Evolutionary conservation across 2,888 invertebrate genomes (phyloP).

Genomic region (Drosophila paramelanica): DNA sequence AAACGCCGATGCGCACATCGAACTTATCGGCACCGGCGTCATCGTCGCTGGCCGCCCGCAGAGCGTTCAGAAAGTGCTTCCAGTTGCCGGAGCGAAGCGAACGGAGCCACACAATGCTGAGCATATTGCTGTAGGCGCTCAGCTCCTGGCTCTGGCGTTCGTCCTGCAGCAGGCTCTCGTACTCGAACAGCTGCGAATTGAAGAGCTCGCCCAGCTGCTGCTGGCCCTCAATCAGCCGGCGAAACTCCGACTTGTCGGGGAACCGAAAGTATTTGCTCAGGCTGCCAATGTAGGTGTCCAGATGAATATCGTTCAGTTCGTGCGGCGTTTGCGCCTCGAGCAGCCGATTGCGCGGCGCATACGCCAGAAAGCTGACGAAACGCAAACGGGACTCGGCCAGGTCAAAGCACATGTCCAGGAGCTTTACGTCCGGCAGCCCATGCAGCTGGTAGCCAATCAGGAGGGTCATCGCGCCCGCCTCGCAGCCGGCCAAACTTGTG

Average conservation of each 20-base stretch:
- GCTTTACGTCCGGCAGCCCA: conserved; percentile 21
- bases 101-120: conserved; percentile 44
- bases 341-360: conserved; percentile 20
- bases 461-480: conserved; percentile 33
- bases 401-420: conserved; percentile 46
- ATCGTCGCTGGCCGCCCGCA: conserved; percentile 6
- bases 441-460: conserved; percentile 32
- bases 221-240: neutral
- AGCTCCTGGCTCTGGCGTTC: conserved; percentile 1
- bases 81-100: conserved; percentile 46
- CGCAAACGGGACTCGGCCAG: conserved; percentile 13
- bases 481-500: conserved; percentile 31
- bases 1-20: conserved; percentile 51
- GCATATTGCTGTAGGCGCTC: conserved; percentile 10
- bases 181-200: conserved; percentile 23
- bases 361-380: conserved; percentile 37
- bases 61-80: conserved; percentile 33
- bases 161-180: conserved; percentile 41
- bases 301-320: conserved; percentile 19
- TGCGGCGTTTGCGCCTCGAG: neutral
- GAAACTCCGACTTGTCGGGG: conserved; percentile 9
- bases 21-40: conserved; percentile 4
- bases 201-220: conserved; percentile 18
- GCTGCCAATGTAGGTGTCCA: conserved; percentile 32
- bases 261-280: conserved; percentile 27